phyloP scores from a whole-genome alignment of 1,140 invertebrate species.

The Olivierus martensii region DNA sequence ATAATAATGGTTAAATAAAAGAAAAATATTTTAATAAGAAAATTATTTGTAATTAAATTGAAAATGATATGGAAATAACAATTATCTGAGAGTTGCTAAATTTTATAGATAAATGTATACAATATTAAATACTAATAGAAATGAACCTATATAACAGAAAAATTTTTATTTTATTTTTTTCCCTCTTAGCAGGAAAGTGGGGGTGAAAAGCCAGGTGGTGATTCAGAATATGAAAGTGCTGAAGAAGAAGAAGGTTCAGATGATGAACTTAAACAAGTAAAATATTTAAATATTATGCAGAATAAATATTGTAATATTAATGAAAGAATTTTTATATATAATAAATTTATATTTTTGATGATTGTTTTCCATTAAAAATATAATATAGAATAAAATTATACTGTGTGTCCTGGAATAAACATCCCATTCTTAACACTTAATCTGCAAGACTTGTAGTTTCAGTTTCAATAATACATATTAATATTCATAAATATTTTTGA shows the following conservation, averaged over 20 bases:
- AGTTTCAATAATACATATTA: no score
- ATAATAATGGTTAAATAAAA: no score
- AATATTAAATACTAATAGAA: not conserved
- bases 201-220: slow-evolving; percentile 12
- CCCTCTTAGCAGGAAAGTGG: slow-evolving; percentile 3
- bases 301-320: not conserved
- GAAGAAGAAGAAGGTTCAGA: slow-evolving; percentile 19
- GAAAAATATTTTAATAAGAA: no score
- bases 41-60: no score
- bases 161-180: not conserved
- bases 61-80: no score
- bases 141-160: not conserved
- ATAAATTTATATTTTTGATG: not conserved
- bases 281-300: not conserved
- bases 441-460: no score
- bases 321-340: not conserved
- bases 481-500: no score
- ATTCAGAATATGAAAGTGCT: slow-evolving; percentile 25
- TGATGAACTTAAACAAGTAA: slow-evolving; percentile 7
- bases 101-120: no score
- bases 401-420: no score
- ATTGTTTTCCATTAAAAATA: not conserved
- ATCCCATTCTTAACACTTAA: no score
- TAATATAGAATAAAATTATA: no score
- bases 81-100: no score